Percentiles rank a stretch among this genome's conserved stretches.
Conservation (phyloP, 2,797 vertebrate species). For the Hyperoplus immaculatus region DNA sequence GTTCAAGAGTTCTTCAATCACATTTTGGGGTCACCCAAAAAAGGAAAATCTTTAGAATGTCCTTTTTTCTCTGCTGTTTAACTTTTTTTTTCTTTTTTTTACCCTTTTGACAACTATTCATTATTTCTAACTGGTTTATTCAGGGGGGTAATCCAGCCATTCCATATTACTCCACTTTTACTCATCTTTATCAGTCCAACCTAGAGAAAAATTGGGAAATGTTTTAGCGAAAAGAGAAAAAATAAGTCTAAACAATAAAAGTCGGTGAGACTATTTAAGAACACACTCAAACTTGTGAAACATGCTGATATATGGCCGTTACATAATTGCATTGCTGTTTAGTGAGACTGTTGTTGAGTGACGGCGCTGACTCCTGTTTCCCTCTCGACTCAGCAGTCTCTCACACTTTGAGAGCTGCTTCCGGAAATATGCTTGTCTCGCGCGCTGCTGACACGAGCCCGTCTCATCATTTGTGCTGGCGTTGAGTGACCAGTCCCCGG, state of each 20-base stretch:
- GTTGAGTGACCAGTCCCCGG: slow-evolving; percentile 33
- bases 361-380: slow-evolving; percentile 22
- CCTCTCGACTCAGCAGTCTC: slow-evolving; percentile 61
- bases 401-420: slow-evolving; percentile 41
- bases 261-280: neutral
- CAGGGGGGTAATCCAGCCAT: fast-evolving
- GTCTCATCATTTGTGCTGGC: slow-evolving; percentile 62
- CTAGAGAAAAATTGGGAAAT: too few relatives aligned
- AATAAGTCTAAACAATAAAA: neutral
- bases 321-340: slow-evolving; percentile 26
- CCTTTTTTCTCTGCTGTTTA: too few relatives aligned
- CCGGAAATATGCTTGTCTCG: slow-evolving; percentile 41
- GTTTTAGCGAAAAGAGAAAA: neutral
- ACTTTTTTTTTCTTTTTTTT: too few relatives aligned
- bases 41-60: too few relatives aligned
- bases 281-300: slow-evolving; percentile 12
- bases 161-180: neutral
- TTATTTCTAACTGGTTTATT: neutral
- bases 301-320: slow-evolving; percentile 33
- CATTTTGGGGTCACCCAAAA: too few relatives aligned
- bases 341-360: neutral
- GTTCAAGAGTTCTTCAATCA: too few relatives aligned
- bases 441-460: slow-evolving; percentile 57
- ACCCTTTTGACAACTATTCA: neutral
- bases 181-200: neutral